A percentile compares a stretch with the other conserved stretches of the same genome.
Conservation (phyloP, 2,113 vertebrate genomes). For the Zootoca vivipara region DNA sequence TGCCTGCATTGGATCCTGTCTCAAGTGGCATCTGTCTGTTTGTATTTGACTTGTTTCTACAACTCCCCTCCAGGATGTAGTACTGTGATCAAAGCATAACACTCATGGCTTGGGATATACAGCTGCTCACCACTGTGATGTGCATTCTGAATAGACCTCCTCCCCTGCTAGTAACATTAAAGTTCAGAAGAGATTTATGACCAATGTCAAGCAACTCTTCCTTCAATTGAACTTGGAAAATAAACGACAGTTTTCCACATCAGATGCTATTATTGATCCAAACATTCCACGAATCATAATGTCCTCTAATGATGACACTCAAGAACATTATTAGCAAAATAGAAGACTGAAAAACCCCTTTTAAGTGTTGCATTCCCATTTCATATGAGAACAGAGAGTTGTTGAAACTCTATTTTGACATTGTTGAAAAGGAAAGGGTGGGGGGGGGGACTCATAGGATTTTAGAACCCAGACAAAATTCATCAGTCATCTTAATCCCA, state of each 20-base stretch:
- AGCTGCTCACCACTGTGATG: background rate
- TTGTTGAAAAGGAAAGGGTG: background rate
- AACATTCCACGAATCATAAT: constrained; percentile 29
- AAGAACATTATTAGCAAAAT: constrained; percentile 33
- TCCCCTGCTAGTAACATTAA: background rate
- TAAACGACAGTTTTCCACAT: constrained; percentile 40
- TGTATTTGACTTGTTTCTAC: constrained; percentile 23
- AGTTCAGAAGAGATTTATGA: constrained; percentile 39
- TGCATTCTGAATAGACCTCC: constrained; percentile 28
- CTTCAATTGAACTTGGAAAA: constrained; percentile 25
- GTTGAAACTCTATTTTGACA: constrained; percentile 3
- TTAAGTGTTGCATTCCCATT: background rate
- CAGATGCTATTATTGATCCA: constrained; percentile 49
- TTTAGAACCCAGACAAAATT: constrained; percentile 21
- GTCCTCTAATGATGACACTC: constrained; percentile 8
- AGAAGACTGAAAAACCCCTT: constrained; percentile 16
- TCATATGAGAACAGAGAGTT: constrained; percentile 2
- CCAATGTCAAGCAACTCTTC: constrained; percentile 24
- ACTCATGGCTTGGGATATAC: background rate
- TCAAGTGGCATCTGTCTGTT: constrained; percentile 25
- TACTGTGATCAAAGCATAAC: background rate
- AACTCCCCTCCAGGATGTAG: background rate
- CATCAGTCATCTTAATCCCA: constrained; percentile 27
- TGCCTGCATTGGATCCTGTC: constrained; percentile 16
- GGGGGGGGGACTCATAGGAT: background rate